Conservation (phyloP, 2,888 invertebrate species). For the Eristalis arbustorum region DNA sequence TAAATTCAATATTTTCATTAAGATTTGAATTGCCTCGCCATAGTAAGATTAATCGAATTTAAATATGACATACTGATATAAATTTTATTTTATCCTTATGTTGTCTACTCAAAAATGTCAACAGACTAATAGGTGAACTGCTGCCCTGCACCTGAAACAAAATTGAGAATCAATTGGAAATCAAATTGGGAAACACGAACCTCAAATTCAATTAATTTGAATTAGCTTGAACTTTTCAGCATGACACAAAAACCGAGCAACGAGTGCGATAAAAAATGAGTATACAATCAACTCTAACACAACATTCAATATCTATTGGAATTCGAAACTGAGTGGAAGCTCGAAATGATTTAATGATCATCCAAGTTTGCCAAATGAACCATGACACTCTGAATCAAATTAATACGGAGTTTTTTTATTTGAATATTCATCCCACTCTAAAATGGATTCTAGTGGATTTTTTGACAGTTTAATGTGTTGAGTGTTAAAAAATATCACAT, state of each 20-base stretch:
- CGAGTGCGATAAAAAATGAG: neutral
- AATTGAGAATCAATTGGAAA: conserved; percentile 2
- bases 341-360: neutral
- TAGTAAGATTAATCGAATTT: neutral
- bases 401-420: neutral
- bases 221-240: neutral
- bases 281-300: neutral
- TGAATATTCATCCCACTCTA: neutral
- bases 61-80: neutral
- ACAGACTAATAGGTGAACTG: neutral
- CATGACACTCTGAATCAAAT: neutral
- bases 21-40: neutral
- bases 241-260: neutral
- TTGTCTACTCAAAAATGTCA: neutral
- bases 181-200: conserved; percentile 22
- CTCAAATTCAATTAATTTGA: conserved; percentile 21
- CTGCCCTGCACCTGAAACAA: neutral
- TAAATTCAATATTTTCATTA: too few species aligned
- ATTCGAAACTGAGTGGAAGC: conserved; percentile 1
- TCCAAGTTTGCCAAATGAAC: neutral
- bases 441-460: neutral
- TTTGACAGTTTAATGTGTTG: neutral
- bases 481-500: neutral
- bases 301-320: neutral
- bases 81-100: neutral